Evolutionary conservation across 2,113 vertebrate genomes (phyloP), one percentile per base, ranked within the genome.

Genomic region (Odocoileus hemionus): DNA sequence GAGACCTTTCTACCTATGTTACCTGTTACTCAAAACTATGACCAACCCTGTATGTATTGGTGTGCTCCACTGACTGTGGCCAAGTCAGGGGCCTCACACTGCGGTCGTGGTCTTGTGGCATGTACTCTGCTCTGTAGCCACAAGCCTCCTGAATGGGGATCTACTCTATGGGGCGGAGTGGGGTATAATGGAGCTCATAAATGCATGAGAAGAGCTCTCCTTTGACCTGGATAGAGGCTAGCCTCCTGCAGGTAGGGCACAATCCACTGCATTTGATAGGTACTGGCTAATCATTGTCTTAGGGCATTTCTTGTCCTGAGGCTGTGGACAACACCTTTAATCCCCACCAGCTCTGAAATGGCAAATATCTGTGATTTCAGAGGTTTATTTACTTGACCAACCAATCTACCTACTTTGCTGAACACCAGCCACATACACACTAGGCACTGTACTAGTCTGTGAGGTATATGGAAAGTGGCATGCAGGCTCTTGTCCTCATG

Each of bases 111-210:
- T 57, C 47, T 54, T 67, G 10, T 3, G 23, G 7, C 25, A 26
- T 16, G 4, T 47, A 50, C 19, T 60, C 50, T 86, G 2, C 54
- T 93, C 45, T 28, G 23, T 1, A 91, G 95, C 5, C 43, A 28
- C 1, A 61, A 52, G 21, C 23, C 57, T 82, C 60, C 67, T 55
- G 54, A 33, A 76, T 9, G 2, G 25, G n/a, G n/a, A 7, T 19
- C 25, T 50, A 4, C 39, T n/a, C 28, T 70, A 0, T 13, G n/a
- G 28, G 2, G 13, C 45, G 16, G 6, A 3, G 25, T 64, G 11
- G 13, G 19, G 54, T 55, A 8, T 30, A n/a, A 70, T 39, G 47
- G 60, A 50, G 33, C 33, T 92, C 45, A 88, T 25, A 64, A 33
- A 54, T 39, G 36, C 60, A 54, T 50, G 45, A 88, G 57, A 78